phyloP scores from a whole-genome alignment of 2,113 vertebrate genomes.

The Aplodontia rufa region DNA sequence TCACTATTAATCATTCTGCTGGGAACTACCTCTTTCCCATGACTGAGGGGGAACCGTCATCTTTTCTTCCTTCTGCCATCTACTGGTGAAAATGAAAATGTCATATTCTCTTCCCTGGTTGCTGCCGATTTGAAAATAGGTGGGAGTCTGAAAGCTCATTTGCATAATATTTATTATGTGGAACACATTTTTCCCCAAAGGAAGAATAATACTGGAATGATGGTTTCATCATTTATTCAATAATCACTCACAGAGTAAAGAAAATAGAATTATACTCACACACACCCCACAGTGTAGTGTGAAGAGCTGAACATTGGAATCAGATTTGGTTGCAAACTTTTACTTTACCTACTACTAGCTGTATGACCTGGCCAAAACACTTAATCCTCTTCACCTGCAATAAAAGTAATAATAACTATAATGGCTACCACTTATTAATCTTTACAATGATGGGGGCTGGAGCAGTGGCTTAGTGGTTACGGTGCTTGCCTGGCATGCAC shows the following conservation, averaged over 20 bases:
- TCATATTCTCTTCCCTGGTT: background rate
- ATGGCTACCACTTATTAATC: background rate
- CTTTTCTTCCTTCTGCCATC: slow-evolving; percentile 60
- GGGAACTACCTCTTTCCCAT: background rate
- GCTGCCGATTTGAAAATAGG: background rate
- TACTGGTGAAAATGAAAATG: slow-evolving; percentile 46
- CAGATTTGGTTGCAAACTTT: slow-evolving; percentile 12
- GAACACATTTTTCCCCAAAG: background rate
- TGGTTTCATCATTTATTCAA: background rate
- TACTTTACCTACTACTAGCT: background rate
- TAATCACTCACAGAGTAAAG: background rate
- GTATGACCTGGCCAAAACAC: background rate
- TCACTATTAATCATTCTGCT: background rate
- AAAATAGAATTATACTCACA: background rate
- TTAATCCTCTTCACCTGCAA: background rate
- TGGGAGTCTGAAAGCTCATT: background rate
- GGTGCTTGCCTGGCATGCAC: too few relatives aligned
- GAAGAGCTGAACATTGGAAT: background rate
- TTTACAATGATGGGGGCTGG: background rate
- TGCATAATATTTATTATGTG: background rate
- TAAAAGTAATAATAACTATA: background rate
- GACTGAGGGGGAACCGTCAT: background rate
- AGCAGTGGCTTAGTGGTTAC: too few relatives aligned
- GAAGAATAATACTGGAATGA: background rate
- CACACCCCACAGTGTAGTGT: background rate